Conservation (phyloP, 2,888 invertebrate species). For the Dorcus hopei region DNA sequence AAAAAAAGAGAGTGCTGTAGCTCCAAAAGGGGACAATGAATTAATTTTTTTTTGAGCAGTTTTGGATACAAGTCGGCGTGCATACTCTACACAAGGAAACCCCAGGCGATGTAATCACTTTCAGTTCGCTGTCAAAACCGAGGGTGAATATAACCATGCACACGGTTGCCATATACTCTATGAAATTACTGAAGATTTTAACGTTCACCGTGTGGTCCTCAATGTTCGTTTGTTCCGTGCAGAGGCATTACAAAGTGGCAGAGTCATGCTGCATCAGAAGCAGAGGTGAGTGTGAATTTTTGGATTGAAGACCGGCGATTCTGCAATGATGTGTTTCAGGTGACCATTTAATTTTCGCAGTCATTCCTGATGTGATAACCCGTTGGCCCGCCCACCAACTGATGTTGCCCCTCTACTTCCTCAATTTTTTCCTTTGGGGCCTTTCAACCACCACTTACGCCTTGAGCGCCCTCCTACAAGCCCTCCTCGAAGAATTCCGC, state of each 20-base stretch:
- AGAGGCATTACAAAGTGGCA: neutral
- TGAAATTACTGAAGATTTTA: slow-evolving; percentile 8
- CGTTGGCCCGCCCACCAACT: slow-evolving; percentile 6
- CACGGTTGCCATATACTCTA: slow-evolving; percentile 8
- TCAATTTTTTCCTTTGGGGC: slow-evolving; percentile 13
- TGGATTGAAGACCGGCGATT: too few relatives aligned
- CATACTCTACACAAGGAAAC: slow-evolving; percentile 13
- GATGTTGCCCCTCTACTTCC: slow-evolving; percentile 11
- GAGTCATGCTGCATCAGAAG: neutral
- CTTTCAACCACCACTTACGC: slow-evolving; percentile 6
- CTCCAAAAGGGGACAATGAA: too few relatives aligned
- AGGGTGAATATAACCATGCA: slow-evolving; percentile 11
- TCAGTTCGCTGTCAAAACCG: slow-evolving; percentile 12
- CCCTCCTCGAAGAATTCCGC: slow-evolving; percentile 8
- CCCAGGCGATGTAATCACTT: slow-evolving; percentile 13
- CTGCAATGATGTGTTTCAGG: neutral
- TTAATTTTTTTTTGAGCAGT: neutral
- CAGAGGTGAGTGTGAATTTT: neutral
- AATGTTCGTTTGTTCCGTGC: neutral
- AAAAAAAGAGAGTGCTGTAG: too few relatives aligned
- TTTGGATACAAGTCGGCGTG: slow-evolving; percentile 12
- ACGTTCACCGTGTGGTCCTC: slow-evolving; percentile 13
- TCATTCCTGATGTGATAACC: slow-evolving; percentile 13
- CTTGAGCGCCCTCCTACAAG: slow-evolving; percentile 9
- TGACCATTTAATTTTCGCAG: slow-evolving; percentile 8